Percentiles rank a stretch among this genome's conserved stretches.
phyloP scores from a whole-genome alignment of 2,113 vertebrate genomes.

The Campylorhamphus procurvoides region DNA sequence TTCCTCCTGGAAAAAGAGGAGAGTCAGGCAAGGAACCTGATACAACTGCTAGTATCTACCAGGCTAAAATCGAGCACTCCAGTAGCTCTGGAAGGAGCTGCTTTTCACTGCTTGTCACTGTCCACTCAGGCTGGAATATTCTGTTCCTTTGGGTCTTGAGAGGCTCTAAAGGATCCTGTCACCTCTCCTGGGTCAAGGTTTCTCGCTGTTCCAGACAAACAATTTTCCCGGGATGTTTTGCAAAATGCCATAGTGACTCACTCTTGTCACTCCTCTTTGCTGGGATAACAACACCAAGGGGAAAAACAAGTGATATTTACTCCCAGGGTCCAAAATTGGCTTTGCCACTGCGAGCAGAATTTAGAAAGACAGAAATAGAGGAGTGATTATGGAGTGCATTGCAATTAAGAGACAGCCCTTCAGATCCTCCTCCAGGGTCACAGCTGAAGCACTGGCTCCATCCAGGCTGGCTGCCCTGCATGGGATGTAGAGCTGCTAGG shows the following conservation, averaged over 20 bases:
- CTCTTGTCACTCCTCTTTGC: not conserved
- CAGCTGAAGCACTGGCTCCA: not conserved
- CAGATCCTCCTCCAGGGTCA: not conserved
- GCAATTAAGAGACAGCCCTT: not conserved
- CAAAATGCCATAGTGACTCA: not conserved
- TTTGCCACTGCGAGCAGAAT: not conserved
- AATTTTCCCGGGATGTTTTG: conserved; percentile 18
- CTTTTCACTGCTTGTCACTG: not conserved
- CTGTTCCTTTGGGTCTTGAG: not conserved
- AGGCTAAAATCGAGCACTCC: not conserved
- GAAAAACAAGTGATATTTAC: conserved; percentile 33
- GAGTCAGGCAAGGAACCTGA: not conserved
- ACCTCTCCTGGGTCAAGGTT: not conserved
- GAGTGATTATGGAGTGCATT: not conserved
- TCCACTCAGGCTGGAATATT: not conserved
- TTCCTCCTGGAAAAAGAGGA: not conserved
- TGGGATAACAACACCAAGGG: not conserved
- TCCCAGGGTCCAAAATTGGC: not conserved
- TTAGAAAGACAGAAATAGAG: conserved; percentile 9
- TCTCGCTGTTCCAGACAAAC: not conserved
- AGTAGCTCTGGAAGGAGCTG: not conserved
- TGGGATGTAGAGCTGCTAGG: not conserved
- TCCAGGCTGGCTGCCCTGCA: not conserved
- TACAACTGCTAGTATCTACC: not conserved
- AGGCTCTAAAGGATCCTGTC: not conserved